Conservation (phyloP, 2,797 vertebrate genomes). For the Heteromormyrus szaboi region DNA sequence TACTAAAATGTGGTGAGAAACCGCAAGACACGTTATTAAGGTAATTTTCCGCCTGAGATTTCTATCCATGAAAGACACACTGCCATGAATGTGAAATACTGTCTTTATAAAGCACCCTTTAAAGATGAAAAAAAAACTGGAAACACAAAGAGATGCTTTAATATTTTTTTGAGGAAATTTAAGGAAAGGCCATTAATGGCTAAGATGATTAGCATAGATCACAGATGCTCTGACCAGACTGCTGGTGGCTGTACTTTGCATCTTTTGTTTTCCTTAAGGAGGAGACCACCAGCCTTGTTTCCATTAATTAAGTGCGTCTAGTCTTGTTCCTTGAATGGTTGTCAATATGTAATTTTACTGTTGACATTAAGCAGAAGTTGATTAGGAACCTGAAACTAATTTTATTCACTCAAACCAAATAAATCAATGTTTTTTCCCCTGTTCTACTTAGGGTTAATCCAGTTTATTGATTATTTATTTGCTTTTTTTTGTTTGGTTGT, state of each 20-base stretch:
- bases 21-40: neutral
- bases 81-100: neutral
- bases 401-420: neutral
- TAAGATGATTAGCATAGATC: neutral
- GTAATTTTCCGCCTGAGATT: neutral
- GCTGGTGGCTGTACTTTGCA: neutral
- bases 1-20: neutral
- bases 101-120: neutral
- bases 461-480: neutral
- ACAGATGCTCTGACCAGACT: neutral
- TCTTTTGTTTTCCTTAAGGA: neutral
- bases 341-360: neutral
- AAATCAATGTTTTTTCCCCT: neutral
- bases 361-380: neutral
- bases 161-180: neutral
- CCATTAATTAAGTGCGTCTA: neutral
- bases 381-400: neutral
- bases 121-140: neutral
- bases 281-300: neutral
- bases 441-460: neutral
- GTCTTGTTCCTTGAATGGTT: neutral
- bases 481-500: neutral
- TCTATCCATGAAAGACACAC: neutral
- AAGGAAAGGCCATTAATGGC: neutral
- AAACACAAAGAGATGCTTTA: neutral